phyloP scores from a whole-genome alignment of 2,888 invertebrate genomes.

The Dryadula phaetusa region DNA sequence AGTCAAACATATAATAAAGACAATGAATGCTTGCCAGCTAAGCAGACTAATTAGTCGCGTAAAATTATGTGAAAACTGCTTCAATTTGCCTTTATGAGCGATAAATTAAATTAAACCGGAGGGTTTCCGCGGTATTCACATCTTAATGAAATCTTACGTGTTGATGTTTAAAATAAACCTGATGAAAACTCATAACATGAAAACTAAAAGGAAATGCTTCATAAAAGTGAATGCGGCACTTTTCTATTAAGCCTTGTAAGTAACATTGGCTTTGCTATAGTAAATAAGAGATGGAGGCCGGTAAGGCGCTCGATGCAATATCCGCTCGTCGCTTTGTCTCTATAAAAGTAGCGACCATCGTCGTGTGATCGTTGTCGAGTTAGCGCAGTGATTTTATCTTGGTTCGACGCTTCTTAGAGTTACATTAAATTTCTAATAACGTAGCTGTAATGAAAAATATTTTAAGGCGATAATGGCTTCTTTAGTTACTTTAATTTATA shows the following conservation, averaged over 20 bases:
- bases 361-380: conserved; percentile 15
- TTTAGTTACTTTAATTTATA: no score
- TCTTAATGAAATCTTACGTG: conserved; percentile 45
- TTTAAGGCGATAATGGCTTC: neutral
- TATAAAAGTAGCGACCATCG: neutral
- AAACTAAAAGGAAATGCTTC: neutral
- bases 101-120: conserved; percentile 45
- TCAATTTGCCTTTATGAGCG: conserved; percentile 42
- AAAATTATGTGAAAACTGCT: conserved; percentile 42
- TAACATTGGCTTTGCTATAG: conserved; percentile 2
- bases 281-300: conserved; percentile 22
- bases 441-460: neutral
- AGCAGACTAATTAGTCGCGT: conserved; percentile 42
- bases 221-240: conserved; percentile 5
- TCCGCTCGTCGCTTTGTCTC: conserved; percentile 20
- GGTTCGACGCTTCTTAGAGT: neutral
- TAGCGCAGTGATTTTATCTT: conserved; percentile 20
- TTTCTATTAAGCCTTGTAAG: neutral
- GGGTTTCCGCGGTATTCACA: conserved; percentile 34
- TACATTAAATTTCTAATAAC: conserved; percentile 6
- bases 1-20: neutral
- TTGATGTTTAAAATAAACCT: conserved; percentile 6
- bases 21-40: conserved; percentile 12
- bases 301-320: conserved; percentile 24
- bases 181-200: neutral